Evolutionary conservation across 2,888 invertebrate species (phyloP).

Genomic region (Hesperia comma): DNA sequence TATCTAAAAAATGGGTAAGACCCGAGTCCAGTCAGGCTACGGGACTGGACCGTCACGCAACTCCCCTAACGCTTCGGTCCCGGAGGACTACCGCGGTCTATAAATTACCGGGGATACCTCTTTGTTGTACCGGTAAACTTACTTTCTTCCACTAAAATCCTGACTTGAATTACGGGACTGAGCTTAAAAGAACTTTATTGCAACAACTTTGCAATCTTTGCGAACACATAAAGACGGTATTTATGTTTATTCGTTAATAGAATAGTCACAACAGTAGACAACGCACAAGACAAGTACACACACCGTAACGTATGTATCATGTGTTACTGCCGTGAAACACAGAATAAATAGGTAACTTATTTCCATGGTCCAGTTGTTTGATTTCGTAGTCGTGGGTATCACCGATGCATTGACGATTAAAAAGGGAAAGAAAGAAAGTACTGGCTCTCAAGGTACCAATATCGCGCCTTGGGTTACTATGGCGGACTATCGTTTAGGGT

Average conservation of each 20-base stretch:
- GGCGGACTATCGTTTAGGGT: no score
- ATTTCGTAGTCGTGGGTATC: no score
- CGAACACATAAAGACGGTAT: background rate
- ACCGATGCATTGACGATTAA: no score
- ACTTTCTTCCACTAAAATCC: conserved; percentile 78
- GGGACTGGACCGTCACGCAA: conserved; percentile 65
- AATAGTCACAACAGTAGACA: no score
- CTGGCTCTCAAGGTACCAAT: no score
- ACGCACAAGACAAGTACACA: no score
- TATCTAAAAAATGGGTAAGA: conserved; percentile 35
- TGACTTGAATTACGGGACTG: conserved; percentile 74
- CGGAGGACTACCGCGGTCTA: conserved; percentile 72
- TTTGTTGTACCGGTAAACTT: conserved; percentile 77
- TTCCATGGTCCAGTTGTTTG: no score
- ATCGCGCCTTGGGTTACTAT: no score
- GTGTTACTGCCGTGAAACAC: no score
- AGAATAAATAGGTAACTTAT: no score
- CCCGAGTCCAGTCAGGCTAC: conserved; percentile 41
- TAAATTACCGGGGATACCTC: conserved; percentile 78
- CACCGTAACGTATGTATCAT: no score
- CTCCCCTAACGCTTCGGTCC: conserved; percentile 54
- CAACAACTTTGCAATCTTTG: conserved; percentile 18
- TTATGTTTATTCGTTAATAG: background rate
- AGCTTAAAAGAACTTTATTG: conserved; percentile 66
- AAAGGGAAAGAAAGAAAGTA: no score